phyloP scores from a whole-genome alignment of 1,140 invertebrate species.

The Drosophila carrolli region DNA sequence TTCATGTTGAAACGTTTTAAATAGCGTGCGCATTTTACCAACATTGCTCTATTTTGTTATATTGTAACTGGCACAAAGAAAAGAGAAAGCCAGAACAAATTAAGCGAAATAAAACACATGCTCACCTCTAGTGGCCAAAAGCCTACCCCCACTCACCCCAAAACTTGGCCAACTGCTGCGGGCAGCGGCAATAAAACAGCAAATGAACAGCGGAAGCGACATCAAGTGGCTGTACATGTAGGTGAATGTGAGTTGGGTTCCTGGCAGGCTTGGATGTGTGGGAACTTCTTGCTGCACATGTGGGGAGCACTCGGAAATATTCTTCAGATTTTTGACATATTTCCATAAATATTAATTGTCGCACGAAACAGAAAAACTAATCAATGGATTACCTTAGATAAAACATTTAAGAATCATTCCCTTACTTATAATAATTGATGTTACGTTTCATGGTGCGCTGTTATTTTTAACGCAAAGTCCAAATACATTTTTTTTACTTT shows the following conservation, averaged over 20 bases:
- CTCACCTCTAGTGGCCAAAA: conserved; percentile 37
- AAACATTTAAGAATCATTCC: no score
- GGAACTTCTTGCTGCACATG: conserved; percentile 31
- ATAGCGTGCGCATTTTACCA: neutral
- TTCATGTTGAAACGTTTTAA: neutral
- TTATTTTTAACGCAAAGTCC: no score
- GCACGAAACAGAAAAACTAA: no score
- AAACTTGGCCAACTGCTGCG: conserved; percentile 43
- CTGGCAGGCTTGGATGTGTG: conserved; percentile 30
- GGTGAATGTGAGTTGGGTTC: conserved; percentile 24
- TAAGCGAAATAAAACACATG: conserved; percentile 36
- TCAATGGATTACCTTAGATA: no score
- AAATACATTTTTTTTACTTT: no score
- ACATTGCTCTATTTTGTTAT: conserved; percentile 7
- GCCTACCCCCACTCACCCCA: neutral
- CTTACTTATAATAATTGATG: no score
- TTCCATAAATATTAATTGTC: no score
- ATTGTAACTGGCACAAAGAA: conserved; percentile 1
- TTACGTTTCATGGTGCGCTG: no score
- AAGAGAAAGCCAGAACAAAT: conserved; percentile 26
- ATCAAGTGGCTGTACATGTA: conserved; percentile 61
- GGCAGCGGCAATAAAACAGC: conserved; percentile 74
- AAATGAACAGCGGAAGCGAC: conserved; percentile 79
- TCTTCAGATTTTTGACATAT: neutral
- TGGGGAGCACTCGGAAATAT: neutral